Conservation (phyloP, 2,113 vertebrate species). For the Blennius ocellaris region DNA sequence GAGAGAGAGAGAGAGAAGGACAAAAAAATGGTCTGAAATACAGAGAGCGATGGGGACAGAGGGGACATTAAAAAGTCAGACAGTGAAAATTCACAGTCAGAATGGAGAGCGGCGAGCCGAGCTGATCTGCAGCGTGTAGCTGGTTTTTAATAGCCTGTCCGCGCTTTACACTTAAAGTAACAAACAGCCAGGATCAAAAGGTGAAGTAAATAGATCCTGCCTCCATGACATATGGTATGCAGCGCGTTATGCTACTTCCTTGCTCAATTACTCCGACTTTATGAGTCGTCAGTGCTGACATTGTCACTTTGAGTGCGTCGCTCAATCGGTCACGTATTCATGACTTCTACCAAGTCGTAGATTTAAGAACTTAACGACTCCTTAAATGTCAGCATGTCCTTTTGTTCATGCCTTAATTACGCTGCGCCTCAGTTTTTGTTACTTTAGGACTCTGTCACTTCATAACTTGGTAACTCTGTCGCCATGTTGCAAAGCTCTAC, state of each 20-base stretch:
- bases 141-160: constrained; percentile 6
- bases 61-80: constrained; percentile 50
- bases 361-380: no score
- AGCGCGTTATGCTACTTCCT: background rate
- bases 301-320: no score
- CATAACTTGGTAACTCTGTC: no score
- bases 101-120: constrained; percentile 42
- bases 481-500: no score
- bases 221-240: background rate
- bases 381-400: no score
- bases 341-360: no score
- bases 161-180: background rate
- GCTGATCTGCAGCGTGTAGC: constrained; percentile 1
- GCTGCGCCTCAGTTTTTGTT: no score
- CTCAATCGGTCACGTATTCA: no score
- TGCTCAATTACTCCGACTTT: no score
- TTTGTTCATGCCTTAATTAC: no score
- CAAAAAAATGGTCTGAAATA: constrained; percentile 13
- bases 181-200: background rate
- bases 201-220: background rate
- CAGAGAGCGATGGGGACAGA: constrained; percentile 31
- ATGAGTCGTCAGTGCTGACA: no score
- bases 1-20: constrained; percentile 16
- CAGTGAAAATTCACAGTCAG: constrained; percentile 47
- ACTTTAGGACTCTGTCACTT: no score